Conservation (phyloP, 2,113 vertebrate genomes). For the Corythoichthys haematopterus region DNA sequence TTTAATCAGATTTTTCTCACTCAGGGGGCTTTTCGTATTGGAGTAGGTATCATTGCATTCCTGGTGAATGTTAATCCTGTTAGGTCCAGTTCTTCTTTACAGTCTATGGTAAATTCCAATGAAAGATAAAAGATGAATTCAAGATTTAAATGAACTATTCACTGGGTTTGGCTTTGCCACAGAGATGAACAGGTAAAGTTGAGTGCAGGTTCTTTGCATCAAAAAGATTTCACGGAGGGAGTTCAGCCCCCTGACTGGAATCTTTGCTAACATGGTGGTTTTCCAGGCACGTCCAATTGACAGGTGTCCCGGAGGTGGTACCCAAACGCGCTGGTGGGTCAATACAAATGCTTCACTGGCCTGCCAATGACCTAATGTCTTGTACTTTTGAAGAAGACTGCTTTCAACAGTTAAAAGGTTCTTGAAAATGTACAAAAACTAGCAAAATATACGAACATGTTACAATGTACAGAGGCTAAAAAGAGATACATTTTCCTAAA, state of each 20-base stretch:
- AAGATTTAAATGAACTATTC: too few relatives aligned
- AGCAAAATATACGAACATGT: not conserved
- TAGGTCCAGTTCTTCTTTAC: too few relatives aligned
- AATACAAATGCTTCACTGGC: not conserved
- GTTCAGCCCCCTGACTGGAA: not conserved
- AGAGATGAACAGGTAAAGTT: not conserved
- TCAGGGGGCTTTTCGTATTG: too few relatives aligned
- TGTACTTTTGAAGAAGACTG: not conserved
- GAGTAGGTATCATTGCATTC: too few relatives aligned
- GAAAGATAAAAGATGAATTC: too few relatives aligned
- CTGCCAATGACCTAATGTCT: not conserved
- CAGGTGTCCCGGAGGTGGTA: not conserved
- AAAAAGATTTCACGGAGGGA: not conserved
- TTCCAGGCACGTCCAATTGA: slow-evolving; percentile 6
- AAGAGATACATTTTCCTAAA: too few relatives aligned
- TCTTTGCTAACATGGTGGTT: not conserved
- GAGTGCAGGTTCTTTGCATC: not conserved
- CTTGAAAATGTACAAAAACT: not conserved
- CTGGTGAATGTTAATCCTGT: too few relatives aligned
- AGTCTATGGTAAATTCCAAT: too few relatives aligned
- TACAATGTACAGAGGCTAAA: not conserved
- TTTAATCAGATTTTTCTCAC: too few relatives aligned
- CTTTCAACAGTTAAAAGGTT: not conserved
- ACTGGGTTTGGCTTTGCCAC: not conserved
- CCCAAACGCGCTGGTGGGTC: not conserved